Conservation (phyloP, 2,888 invertebrate species). For the Saturnia japonica region DNA sequence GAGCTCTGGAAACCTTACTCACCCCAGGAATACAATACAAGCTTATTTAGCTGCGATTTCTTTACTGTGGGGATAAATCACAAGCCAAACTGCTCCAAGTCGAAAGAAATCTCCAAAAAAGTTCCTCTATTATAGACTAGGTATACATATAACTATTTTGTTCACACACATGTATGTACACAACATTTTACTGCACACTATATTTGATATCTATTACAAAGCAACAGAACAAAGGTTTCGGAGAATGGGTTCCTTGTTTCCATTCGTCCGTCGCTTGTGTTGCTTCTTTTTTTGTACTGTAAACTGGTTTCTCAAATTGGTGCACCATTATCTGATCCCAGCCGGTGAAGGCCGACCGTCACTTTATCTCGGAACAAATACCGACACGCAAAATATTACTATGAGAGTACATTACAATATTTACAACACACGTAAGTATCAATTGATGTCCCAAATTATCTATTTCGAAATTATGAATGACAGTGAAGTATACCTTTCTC, state of each 20-base stretch:
- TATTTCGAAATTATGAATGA: conserved; percentile 13
- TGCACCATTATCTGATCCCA: conserved; percentile 76
- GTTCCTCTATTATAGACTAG: not conserved
- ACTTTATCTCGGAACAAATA: conserved; percentile 74
- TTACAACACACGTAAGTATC: conserved; percentile 26
- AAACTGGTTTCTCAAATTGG: conserved; percentile 78
- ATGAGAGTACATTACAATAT: conserved; percentile 39
- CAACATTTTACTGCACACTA: conserved; percentile 14
- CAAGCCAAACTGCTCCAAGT: too few species aligned
- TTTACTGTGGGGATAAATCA: too few species aligned
- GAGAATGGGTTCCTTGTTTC: conserved; percentile 65
- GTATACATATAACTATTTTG: not conserved
- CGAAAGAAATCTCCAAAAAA: too few species aligned
- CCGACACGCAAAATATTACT: conserved; percentile 78
- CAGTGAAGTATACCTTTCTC: not conserved
- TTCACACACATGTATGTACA: conserved; percentile 14
- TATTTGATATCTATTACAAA: conserved; percentile 23
- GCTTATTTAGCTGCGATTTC: too few species aligned
- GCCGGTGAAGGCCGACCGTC: conserved; percentile 73
- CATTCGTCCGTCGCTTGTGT: conserved; percentile 57
- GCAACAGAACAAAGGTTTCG: conserved; percentile 57
- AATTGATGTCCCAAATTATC: conserved; percentile 22
- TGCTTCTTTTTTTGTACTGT: conserved; percentile 52
- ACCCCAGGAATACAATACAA: too few species aligned
- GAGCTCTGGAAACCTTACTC: too few species aligned